Evolutionary conservation across 2,888 invertebrate species (phyloP), one percentile per base, ranked within the genome.

Genomic region (Strigamia crassipes): DNA sequence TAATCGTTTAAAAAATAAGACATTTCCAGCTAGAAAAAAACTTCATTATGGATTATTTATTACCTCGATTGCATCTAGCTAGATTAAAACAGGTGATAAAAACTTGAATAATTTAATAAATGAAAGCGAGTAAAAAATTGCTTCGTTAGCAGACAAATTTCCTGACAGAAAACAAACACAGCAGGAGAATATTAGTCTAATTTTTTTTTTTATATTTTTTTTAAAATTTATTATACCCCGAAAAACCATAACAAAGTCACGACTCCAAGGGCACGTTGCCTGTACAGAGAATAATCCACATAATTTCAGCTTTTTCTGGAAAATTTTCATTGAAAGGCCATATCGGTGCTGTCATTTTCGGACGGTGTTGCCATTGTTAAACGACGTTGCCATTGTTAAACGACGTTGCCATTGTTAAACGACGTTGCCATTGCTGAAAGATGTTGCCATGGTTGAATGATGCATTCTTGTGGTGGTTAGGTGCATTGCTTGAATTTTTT

Each of bases 31-130:
- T 10, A 18, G 10, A 51, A 51, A 51, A 51, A 51, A 51, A 51
- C n/a, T 51, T 51, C 51, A 51, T 51, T 51, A 51, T 18, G 18
- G 51, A 51, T 51, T 51, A 51, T 51, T 51, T 51, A 51, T 51
- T 51, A 51, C 51, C 51, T 51, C 51, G 51, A 51, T 51, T 51
- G 18, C 51, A 51, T 51, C 51, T 15, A 51, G 51, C 51, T 51
- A 51, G 51, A 51, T 51, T 51, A 51, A 51, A 51, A 51, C 51
- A 51, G 51, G n/a, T 51, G 51, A 51, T 51, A 51, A 51, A 8
- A 51, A 51, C 6, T 51, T 51, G 51, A 51, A 51, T 51, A 51
- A 51, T 51, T 51, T 51, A 51, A 51, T 51, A 51, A 51, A 51
- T 18, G 51, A 38, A 38, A 38, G 51, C 51, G 51, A 51, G 51